Evolutionary conservation across 1,140 invertebrate species (phyloP).

Genomic region (Drosophila navojoa): DNA sequence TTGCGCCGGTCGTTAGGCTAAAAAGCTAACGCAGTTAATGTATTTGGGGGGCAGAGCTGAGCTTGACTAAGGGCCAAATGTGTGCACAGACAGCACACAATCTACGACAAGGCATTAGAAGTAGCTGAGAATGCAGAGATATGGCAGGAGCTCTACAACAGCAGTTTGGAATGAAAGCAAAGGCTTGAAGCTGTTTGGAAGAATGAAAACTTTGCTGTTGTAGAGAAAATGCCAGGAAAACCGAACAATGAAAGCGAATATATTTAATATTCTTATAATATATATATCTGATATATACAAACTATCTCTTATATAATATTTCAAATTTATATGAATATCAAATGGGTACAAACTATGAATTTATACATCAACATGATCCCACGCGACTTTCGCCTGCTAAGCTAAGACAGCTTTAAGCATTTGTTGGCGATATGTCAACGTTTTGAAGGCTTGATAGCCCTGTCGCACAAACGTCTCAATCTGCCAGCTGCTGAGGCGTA

Average conservation of each 20-base stretch:
- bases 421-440: background rate
- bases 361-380: too few relatives aligned
- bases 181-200: background rate
- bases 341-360: too few relatives aligned
- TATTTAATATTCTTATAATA: too few relatives aligned
- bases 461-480: conserved; percentile 17
- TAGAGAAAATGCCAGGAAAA: too few relatives aligned
- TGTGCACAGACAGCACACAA: conserved; percentile 14
- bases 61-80: background rate
- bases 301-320: too few relatives aligned
- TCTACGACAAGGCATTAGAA: conserved; percentile 51
- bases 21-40: conserved; percentile 75
- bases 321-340: too few relatives aligned
- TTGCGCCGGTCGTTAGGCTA: conserved; percentile 74
- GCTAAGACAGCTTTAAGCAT: background rate
- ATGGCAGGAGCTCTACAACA: background rate
- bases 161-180: conserved; percentile 10
- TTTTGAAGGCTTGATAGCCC: conserved; percentile 33
- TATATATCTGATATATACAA: too few relatives aligned
- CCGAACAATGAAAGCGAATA: too few relatives aligned
- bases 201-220: background rate
- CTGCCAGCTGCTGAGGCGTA: conserved; percentile 1
- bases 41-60: background rate
- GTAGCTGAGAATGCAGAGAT: conserved; percentile 32
- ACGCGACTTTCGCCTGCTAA: too few relatives aligned